These are phyloP conservation scores for Drosophila phalerata DNA, from an alignment of 2,888 invertebrate genomes.

Conservation along the genomic window DNA sequence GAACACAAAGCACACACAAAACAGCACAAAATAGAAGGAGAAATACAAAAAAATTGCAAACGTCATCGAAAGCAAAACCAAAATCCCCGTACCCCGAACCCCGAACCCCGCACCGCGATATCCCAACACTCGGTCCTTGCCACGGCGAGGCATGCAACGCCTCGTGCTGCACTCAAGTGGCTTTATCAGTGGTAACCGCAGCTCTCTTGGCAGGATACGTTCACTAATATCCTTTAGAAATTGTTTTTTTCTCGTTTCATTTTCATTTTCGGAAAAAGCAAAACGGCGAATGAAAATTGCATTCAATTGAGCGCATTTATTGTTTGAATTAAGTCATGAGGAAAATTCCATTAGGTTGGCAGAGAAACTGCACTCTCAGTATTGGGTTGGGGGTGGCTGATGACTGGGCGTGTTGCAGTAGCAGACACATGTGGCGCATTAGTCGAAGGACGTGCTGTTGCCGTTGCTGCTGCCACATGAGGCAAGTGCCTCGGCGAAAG, in stretches of 20 bases:
- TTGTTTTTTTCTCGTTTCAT: constrained; percentile 33
- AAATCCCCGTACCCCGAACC: neutral
- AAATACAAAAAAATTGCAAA: constrained; percentile 73
- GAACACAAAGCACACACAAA: constrained; percentile 57
- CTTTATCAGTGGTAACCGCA: constrained; percentile 82
- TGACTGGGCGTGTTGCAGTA: constrained; percentile 57
- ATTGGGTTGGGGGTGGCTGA: constrained; percentile 23
- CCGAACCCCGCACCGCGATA: neutral
- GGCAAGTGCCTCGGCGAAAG: constrained; percentile 48
- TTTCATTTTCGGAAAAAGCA: constrained; percentile 63
- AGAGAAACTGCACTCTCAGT: constrained; percentile 65
- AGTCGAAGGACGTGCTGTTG: constrained; percentile 46
- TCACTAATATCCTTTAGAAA: constrained; percentile 70
- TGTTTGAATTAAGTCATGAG: constrained; percentile 85
- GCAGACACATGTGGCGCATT: constrained; percentile 70
- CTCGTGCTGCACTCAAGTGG: constrained; percentile 81
- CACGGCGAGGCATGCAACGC: constrained; percentile 24
- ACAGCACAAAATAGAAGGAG: constrained; percentile 32
- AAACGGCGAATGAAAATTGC: constrained; percentile 79
- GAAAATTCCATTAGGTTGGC: constrained; percentile 85
- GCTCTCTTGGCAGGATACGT: constrained; percentile 55
- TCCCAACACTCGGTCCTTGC: neutral
- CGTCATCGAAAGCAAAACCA: constrained; percentile 75
- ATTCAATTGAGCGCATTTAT: constrained; percentile 85
- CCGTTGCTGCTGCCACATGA: constrained; percentile 35